These are phyloP conservation scores for Aspidapion aeneum DNA, from an alignment of 2,888 invertebrate species.

Conservation along the genomic window DNA sequence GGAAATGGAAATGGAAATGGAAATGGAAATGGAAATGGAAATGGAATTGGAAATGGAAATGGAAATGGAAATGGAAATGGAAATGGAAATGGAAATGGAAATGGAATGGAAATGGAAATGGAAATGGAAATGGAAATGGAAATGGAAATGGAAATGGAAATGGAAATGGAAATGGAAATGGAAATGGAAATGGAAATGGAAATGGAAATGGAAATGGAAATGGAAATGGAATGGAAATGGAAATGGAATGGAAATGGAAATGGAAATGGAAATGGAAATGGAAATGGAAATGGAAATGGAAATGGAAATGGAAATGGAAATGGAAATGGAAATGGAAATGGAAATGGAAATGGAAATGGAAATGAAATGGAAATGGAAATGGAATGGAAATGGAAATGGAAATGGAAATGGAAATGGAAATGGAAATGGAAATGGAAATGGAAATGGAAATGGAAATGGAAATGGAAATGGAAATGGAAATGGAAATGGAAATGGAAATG, in stretches of 20 bases:
- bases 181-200: background rate
- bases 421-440: too few relatives aligned
- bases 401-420: too few relatives aligned
- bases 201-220: background rate
- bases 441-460: too few relatives aligned
- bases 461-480: too few relatives aligned
- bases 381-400: too few relatives aligned
- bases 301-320: too few relatives aligned
- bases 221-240: background rate
- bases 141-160: background rate
- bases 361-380: too few relatives aligned
- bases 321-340: too few relatives aligned
- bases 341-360: too few relatives aligned
- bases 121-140: background rate
- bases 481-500: too few relatives aligned
- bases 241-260: background rate
- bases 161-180: background rate
- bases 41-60: background rate
- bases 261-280: background rate
- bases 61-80: background rate
- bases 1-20: background rate
- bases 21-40: background rate
- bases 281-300: too few relatives aligned
- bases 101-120: background rate
- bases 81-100: background rate